phyloP scores from a whole-genome alignment of 1,140 invertebrate species.

The Drosophila carrolli region DNA sequence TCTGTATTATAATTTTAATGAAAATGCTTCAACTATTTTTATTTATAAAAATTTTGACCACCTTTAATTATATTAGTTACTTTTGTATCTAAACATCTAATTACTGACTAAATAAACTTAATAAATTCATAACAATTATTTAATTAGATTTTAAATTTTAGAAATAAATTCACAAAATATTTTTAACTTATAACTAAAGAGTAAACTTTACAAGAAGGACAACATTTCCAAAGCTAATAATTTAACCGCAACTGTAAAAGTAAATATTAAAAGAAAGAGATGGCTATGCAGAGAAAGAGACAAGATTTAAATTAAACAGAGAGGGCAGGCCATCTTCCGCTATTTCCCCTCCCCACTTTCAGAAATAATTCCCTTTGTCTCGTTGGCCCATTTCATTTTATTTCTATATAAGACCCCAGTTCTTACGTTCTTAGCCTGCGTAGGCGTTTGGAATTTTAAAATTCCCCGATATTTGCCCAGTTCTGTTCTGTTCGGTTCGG shows the following conservation, averaged over 20 bases:
- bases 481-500: neutral
- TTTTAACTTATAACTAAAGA: too few species aligned
- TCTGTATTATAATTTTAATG: too few species aligned
- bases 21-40: too few species aligned
- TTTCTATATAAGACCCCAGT: constrained; percentile 49
- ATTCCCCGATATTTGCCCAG: constrained; percentile 26
- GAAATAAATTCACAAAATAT: too few species aligned
- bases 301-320: constrained; percentile 67
- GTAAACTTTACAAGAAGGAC: too few species aligned
- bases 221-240: neutral
- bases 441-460: constrained; percentile 70
- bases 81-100: too few species aligned
- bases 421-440: constrained; percentile 25
- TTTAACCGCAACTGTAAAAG: constrained; percentile 5
- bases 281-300: neutral
- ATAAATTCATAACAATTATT: too few species aligned
- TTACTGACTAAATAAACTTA: too few species aligned
- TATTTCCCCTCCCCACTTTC: neutral
- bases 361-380: constrained; percentile 36
- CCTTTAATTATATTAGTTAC: too few species aligned
- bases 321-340: constrained; percentile 10
- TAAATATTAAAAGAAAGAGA: constrained; percentile 5
- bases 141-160: too few species aligned
- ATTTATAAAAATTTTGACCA: too few species aligned
- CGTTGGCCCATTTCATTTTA: constrained; percentile 55